These are phyloP conservation scores for Hippocampus mohnikei DNA, from an alignment of 2,113 vertebrate species.

Conservation along the genomic window DNA sequence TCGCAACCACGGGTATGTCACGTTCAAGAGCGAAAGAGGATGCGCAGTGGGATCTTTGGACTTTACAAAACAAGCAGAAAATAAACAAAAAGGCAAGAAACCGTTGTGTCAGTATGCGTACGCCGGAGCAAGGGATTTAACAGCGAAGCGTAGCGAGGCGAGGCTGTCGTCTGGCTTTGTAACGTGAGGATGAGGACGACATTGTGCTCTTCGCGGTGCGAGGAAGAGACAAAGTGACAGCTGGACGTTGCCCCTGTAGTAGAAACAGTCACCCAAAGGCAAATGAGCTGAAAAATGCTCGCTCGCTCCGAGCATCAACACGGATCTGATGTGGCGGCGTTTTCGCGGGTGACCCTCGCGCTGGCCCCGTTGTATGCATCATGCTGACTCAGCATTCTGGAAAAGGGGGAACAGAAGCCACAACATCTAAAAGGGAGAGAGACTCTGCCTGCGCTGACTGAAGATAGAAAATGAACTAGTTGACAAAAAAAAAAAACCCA, in stretches of 20 bases:
- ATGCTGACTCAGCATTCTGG: constrained; percentile 45
- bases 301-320: neutral
- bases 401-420: neutral
- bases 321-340: constrained; percentile 12
- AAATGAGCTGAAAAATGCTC: constrained; percentile 14
- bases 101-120: neutral
- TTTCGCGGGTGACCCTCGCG: constrained; percentile 8
- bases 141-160: neutral
- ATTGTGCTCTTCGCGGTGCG: neutral
- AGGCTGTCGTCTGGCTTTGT: neutral
- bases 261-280: constrained; percentile 7
- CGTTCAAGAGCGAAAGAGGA: constrained; percentile 52
- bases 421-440: neutral
- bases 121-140: neutral
- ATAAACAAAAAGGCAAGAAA: neutral
- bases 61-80: constrained; percentile 47
- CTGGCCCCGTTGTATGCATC: constrained; percentile 9
- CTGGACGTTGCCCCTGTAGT: constrained; percentile 10
- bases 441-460: neutral
- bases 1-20: constrained; percentile 22
- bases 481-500: neutral
- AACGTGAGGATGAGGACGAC: neutral
- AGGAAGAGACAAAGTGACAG: constrained; percentile 3
- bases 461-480: neutral
- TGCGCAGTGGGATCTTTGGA: constrained; percentile 31